Conservation (phyloP, 2,888 invertebrate genomes). For the Diarsia rubi region DNA sequence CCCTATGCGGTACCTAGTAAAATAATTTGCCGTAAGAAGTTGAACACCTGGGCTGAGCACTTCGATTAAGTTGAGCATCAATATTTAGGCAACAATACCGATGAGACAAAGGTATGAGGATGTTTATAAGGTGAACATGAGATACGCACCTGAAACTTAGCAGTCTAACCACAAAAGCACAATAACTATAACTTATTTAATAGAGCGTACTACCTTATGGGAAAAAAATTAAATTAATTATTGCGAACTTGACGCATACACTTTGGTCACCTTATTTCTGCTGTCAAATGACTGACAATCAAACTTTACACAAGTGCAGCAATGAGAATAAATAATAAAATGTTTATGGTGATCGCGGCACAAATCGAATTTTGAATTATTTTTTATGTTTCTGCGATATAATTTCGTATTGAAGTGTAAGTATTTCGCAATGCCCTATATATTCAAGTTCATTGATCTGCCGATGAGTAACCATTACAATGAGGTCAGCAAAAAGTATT, state of each 20-base stretch:
- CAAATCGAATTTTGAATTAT: conserved; percentile 39
- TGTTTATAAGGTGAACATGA: not conserved
- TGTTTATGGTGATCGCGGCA: conserved; percentile 41
- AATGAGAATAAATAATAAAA: conserved; percentile 39
- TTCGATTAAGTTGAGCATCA: not conserved
- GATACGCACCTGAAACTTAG: not conserved
- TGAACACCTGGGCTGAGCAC: not conserved
- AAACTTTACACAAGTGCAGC: conserved; percentile 8
- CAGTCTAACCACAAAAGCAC: not conserved
- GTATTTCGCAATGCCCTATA: conserved; percentile 32
- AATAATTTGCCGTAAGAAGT: not conserved
- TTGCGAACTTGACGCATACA: not conserved
- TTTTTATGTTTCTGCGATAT: conserved; percentile 33
- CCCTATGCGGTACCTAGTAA: not conserved
- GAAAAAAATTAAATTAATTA: conserved; percentile 7
- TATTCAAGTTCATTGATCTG: conserved; percentile 38
- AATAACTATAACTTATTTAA: not conserved
- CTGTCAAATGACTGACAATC: conserved; percentile 24
- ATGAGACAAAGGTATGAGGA: not conserved
- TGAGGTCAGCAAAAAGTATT: conserved; percentile 44
- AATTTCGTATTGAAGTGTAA: conserved; percentile 7
- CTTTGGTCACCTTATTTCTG: conserved; percentile 43
- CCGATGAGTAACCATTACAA: conserved; percentile 31
- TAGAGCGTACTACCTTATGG: conserved; percentile 2
- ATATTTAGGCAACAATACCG: not conserved